A percentile compares a stretch with the other conserved stretches of the same genome.
phyloP scores from a whole-genome alignment of 1,140 invertebrate genomes.

The Caenorhabditis remanei region DNA sequence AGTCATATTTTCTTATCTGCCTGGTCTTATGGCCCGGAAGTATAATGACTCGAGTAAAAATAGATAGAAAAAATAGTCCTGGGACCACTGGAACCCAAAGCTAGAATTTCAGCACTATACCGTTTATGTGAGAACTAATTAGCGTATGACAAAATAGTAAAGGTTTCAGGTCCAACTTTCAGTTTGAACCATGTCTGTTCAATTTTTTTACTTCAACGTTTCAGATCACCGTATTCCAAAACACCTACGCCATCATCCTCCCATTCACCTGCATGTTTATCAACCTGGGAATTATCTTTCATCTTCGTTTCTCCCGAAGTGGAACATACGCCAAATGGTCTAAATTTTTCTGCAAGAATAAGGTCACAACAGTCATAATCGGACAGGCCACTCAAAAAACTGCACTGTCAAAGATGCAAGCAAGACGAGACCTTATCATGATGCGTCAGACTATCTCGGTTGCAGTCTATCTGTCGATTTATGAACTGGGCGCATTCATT shows the following conservation, averaged over 20 bases:
- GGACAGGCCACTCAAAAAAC: neutral
- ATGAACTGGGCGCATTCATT: neutral
- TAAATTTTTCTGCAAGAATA: neutral
- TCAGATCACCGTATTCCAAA: conserved; percentile 19
- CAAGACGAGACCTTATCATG: neutral
- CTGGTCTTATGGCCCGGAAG: too few relatives aligned
- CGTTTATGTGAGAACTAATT: too few relatives aligned
- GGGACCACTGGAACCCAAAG: too few relatives aligned
- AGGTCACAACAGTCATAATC: neutral
- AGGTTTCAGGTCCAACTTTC: too few relatives aligned
- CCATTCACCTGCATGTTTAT: neutral
- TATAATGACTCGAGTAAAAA: too few relatives aligned
- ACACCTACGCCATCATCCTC: neutral
- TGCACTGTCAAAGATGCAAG: conserved; percentile 1
- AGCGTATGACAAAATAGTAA: too few relatives aligned
- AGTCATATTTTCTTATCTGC: too few relatives aligned
- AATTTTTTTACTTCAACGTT: neutral
- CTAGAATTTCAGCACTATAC: too few relatives aligned
- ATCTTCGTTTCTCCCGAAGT: neutral
- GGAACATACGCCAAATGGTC: neutral
- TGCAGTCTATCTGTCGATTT: conserved; percentile 1
- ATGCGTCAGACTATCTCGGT: neutral
- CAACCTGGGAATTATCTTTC: neutral
- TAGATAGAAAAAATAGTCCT: too few relatives aligned
- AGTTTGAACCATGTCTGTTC: too few relatives aligned